Percentiles rank a stretch among this genome's conserved stretches.
These are phyloP conservation scores for Pantherophis guttatus DNA, from an alignment of 2,113 vertebrate species.

Conservation along the genomic window DNA sequence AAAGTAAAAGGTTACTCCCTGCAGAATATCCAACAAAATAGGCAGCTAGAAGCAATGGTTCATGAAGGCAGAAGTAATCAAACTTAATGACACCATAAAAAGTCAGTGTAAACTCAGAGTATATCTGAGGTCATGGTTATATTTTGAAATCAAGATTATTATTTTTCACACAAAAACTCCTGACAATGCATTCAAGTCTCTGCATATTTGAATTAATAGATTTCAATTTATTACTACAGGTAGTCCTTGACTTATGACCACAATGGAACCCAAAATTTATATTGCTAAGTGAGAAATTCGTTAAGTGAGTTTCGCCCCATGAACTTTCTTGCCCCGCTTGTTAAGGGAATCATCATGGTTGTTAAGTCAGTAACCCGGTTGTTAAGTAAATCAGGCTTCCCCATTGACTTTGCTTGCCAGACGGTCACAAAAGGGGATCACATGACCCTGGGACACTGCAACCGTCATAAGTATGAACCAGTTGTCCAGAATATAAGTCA, in stretches of 20 bases:
- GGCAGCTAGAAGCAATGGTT: conserved; percentile 12
- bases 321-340: background rate
- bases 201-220: background rate
- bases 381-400: background rate
- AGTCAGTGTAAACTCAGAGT: background rate
- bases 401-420: background rate
- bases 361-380: background rate
- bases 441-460: background rate
- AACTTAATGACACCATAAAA: background rate
- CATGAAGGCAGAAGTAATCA: background rate
- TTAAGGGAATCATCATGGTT: background rate
- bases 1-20: background rate
- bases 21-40: background rate
- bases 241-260: background rate
- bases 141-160: background rate
- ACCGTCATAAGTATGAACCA: background rate
- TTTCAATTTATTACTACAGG: background rate
- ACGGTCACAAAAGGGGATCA: background rate
- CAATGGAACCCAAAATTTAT: background rate
- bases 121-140: background rate
- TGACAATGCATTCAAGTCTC: background rate
- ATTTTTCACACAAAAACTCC: background rate
- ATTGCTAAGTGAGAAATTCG: background rate
- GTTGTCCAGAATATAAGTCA: too few relatives aligned
- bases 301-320: background rate